phyloP scores from a whole-genome alignment of 2,113 vertebrate species.

The Agapornis roseicollis region DNA sequence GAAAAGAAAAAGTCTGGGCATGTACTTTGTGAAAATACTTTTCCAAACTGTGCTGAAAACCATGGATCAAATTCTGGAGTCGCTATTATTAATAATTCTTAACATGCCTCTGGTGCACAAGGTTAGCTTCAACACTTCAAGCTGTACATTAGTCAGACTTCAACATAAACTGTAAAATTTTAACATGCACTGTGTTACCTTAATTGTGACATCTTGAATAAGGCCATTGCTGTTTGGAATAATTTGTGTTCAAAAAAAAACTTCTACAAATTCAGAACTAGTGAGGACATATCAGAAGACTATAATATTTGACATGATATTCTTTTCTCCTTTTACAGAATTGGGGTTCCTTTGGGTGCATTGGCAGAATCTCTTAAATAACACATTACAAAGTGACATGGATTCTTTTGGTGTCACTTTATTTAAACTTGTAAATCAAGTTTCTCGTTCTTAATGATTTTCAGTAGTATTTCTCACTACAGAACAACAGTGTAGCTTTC shows the following conservation, averaged over 20 bases:
- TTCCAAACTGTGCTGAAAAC: background rate
- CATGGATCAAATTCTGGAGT: background rate
- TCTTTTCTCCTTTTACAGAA: background rate
- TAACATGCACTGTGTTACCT: background rate
- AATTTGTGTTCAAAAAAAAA: background rate
- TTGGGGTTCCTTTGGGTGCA: background rate
- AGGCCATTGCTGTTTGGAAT: background rate
- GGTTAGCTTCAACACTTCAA: background rate
- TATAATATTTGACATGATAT: background rate
- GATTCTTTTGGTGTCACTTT: background rate
- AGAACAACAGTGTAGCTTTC: background rate
- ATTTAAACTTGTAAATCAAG: background rate
- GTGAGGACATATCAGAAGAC: background rate
- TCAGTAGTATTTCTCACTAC: background rate
- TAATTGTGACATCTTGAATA: background rate
- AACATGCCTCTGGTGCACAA: background rate
- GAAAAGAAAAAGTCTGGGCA: background rate
- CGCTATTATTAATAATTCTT: background rate
- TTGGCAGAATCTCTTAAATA: background rate
- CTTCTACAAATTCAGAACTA: background rate
- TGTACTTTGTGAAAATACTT: background rate
- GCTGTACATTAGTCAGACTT: background rate
- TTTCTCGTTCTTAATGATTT: background rate
- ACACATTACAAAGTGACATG: background rate
- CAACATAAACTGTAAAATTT: background rate